phyloP scores from a whole-genome alignment of 2,797 vertebrate genomes.

The Spatula clypeata region DNA sequence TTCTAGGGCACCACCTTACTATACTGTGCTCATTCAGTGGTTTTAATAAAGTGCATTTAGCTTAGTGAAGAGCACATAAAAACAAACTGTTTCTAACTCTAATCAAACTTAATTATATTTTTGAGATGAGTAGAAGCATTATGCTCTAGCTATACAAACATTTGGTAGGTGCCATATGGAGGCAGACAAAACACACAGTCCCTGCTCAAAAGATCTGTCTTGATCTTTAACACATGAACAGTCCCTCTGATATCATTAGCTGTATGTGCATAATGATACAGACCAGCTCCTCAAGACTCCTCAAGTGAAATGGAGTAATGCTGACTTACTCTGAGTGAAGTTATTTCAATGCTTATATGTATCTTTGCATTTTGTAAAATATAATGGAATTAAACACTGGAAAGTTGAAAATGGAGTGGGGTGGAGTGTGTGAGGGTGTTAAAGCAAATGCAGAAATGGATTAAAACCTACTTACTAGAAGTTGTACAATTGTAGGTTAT shows the following conservation, averaged over 20 bases:
- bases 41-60: constrained; percentile 11
- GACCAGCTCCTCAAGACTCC: background rate
- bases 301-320: background rate
- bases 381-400: background rate
- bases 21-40: background rate
- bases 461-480: background rate
- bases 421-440: background rate
- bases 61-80: background rate
- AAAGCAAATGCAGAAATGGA: background rate
- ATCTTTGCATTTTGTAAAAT: background rate
- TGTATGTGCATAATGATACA: rapidly evolving
- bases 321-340: background rate
- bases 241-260: background rate
- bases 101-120: background rate
- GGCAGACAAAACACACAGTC: background rate
- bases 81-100: background rate
- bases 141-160: background rate
- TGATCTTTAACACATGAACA: background rate
- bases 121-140: background rate
- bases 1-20: constrained; percentile 17
- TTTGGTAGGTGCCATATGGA: background rate
- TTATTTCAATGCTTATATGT: background rate
- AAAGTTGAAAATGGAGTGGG: background rate
- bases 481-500: background rate
- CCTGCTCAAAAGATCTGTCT: background rate